Evolutionary conservation across 2,797 vertebrate species (phyloP).

Genomic region (Alexandromys oeconomus): DNA sequence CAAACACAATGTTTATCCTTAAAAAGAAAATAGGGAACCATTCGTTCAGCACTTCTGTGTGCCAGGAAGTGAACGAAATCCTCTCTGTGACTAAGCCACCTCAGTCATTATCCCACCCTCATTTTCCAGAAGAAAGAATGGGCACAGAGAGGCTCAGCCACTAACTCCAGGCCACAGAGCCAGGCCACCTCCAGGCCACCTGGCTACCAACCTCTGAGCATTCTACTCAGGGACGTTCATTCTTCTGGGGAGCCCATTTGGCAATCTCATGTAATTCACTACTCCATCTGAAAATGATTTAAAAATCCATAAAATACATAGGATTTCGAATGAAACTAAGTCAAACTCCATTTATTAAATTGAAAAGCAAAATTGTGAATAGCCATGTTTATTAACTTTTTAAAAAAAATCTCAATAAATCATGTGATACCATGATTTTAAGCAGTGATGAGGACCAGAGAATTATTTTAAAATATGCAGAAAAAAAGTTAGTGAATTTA

Average conservation of each 20-base stretch:
- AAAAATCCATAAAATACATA: background rate
- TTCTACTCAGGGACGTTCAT: background rate
- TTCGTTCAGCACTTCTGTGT: background rate
- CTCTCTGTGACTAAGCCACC: background rate
- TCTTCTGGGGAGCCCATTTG: background rate
- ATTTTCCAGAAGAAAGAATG: slow-evolving; percentile 22
- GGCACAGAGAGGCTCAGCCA: background rate
- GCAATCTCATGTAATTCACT: background rate
- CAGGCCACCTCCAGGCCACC: background rate
- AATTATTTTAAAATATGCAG: background rate
- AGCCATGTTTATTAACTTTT: background rate
- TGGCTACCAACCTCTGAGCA: background rate
- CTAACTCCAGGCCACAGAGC: background rate
- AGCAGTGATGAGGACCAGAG: background rate
- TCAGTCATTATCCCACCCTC: background rate
- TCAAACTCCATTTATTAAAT: background rate
- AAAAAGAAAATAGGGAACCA: background rate
- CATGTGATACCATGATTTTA: background rate
- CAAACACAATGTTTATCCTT: background rate
- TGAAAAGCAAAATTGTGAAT: background rate
- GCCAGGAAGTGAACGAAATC: background rate
- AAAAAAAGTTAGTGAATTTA: background rate
- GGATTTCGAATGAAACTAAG: background rate
- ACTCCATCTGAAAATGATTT: background rate
- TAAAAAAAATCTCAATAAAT: background rate